Conservation (phyloP, 2,797 vertebrate species). For the Mareca strepera region DNA sequence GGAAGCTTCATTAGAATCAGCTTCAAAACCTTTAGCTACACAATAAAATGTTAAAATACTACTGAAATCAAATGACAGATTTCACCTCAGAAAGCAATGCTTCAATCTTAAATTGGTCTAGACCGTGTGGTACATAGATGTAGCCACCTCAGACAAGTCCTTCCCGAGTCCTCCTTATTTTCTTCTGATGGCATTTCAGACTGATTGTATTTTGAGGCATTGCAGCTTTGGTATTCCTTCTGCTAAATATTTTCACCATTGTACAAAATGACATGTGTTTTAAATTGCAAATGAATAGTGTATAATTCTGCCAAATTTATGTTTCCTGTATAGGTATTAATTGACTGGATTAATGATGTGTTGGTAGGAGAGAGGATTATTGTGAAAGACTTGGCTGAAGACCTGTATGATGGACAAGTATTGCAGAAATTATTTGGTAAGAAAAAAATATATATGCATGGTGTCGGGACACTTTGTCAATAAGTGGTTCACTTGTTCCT, state of each 20-base stretch:
- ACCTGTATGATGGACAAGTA: constrained; percentile 97
- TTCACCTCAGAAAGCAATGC: not conserved
- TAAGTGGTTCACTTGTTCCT: constrained; percentile 34
- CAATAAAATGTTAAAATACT: not conserved
- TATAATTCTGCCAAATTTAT: constrained; percentile 59
- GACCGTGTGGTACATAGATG: not conserved
- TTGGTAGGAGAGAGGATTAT: constrained; percentile 98
- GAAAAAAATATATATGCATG: not conserved
- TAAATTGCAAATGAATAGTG: constrained; percentile 46
- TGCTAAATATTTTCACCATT: not conserved
- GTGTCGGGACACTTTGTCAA: constrained; percentile 21
- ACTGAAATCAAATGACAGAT: not conserved
- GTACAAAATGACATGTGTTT: constrained; percentile 40
- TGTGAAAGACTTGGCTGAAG: constrained; percentile 97
- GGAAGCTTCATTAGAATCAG: not conserved
- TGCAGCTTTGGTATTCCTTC: constrained; percentile 8
- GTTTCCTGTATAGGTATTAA: constrained; percentile 86
- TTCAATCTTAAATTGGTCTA: not conserved
- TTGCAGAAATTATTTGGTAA: constrained; percentile 98
- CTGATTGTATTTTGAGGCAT: not conserved
- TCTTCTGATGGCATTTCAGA: not conserved
- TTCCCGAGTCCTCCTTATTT: not conserved
- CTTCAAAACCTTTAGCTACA: not conserved
- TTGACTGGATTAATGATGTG: constrained; percentile 99
- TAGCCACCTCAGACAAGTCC: not conserved